Base-by-base conservation (phyloP, 2,888 invertebrate species). In the Xestoiulus laeticollis region DNA sequence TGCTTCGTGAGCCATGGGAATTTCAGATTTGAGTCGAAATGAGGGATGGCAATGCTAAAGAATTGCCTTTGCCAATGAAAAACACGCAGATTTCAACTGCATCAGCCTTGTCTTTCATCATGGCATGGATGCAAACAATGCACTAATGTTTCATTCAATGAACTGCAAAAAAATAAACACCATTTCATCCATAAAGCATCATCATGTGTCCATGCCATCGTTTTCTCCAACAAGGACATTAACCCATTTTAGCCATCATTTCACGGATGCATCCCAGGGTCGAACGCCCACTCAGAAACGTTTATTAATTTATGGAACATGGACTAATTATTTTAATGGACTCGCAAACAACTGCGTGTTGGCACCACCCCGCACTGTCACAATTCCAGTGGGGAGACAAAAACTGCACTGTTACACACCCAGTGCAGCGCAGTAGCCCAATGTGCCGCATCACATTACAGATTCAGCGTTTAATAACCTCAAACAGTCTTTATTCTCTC, bases 331-430 rank as follows among this genome's bases (percentile, higher is more conserved):
- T 30, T 30, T 78, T 78, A 78, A 78, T 78, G 78, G 30, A 78
- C 26, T 14, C 14, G 26, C 78, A 78, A 78, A 78, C 30, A 78
- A 78, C 78, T 16, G 78, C 1, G 30, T 30, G 78, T 16, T 30
- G 78, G 30, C 78, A 78, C 78, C 78, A 78, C 78, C n/a, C 78
- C 78, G 78, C 78, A 78, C 78, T 78, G 78, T 78, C 78, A 16
- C 78, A 30, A 78, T 30, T 78, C 30, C 30, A 78, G 78, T 78
- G 78, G 14, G 78, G 78, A 48, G 14, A 26, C 38, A 38, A 26
- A 8, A 26, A 26, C 26, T 10, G 78, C 30, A 8, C 30, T 16
- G 30, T 26, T 26, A 78, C 26, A 59, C n/a, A 38, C 38, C 38
- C 38, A 38, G 38, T 38, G 38, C n/a, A 68, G n/a, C 10, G 59